Evolutionary conservation across 2,888 invertebrate species (phyloP).

Genomic region (Leptodirus hochenwartii): DNA sequence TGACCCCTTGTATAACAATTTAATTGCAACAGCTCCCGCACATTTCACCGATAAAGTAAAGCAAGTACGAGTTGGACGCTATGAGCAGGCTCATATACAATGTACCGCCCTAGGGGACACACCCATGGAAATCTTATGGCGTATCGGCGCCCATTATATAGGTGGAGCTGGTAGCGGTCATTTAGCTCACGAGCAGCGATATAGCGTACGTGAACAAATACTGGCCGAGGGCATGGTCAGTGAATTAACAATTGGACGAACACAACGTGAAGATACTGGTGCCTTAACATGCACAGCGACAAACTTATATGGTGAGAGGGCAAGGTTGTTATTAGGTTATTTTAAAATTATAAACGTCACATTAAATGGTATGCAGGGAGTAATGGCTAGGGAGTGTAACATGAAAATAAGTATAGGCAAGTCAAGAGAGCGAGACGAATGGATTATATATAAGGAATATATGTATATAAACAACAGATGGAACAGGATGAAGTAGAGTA

Average conservation of each 20-base stretch:
- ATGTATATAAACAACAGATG: too few species aligned
- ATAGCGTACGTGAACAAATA: slow-evolving; percentile 57
- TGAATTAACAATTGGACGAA: slow-evolving; percentile 66
- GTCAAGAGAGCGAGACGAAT: too few species aligned
- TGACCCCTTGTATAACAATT: slow-evolving; percentile 4
- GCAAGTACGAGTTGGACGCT: slow-evolving; percentile 65
- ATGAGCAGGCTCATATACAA: slow-evolving; percentile 66
- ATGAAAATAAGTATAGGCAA: too few species aligned
- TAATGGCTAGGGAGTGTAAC: too few species aligned
- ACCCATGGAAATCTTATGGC: slow-evolving; percentile 73
- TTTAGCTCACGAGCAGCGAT: slow-evolving; percentile 35
- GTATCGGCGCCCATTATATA: slow-evolving; percentile 55
- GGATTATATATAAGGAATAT: too few species aligned
- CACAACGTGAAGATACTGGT: slow-evolving; percentile 76
- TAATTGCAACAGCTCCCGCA: slow-evolving; percentile 50
- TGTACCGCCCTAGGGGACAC: slow-evolving; percentile 80
- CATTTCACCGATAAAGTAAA: slow-evolving; percentile 69
- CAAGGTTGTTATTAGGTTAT: too few species aligned
- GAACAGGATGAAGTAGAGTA: too few species aligned
- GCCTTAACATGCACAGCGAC: slow-evolving; percentile 74
- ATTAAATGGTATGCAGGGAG: too few species aligned
- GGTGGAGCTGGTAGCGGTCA: slow-evolving; percentile 48
- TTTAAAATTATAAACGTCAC: too few species aligned
- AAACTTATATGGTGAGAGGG: slow-evolving; percentile 79
- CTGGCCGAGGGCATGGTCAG: slow-evolving; percentile 70